These are phyloP conservation scores for Cerceris ruficornis DNA, from an alignment of 2,888 invertebrate genomes.

Conservation along the genomic window DNA sequence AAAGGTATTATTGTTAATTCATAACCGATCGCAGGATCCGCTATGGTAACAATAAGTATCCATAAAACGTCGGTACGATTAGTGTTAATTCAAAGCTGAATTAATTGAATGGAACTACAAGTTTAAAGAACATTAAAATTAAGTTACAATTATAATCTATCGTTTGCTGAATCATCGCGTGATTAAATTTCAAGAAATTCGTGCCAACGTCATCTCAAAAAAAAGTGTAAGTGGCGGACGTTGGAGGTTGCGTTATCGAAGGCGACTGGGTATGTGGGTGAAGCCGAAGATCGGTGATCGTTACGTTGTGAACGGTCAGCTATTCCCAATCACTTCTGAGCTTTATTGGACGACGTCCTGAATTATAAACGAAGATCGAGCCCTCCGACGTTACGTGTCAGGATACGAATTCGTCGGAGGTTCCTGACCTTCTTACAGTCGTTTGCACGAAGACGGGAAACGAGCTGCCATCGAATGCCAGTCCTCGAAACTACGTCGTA, in stretches of 20 bases:
- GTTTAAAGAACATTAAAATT: too few species aligned
- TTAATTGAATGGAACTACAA: too few species aligned
- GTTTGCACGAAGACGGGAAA: constrained; percentile 39
- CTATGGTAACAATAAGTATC: too few species aligned
- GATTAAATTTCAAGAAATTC: background rate
- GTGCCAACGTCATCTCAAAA: background rate
- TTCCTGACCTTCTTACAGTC: constrained; percentile 61
- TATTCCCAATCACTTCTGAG: constrained; percentile 76
- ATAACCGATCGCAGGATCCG: too few species aligned
- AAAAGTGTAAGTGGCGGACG: constrained; percentile 44
- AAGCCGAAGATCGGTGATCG: constrained; percentile 63
- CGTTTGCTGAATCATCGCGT: background rate
- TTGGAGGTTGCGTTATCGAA: constrained; percentile 50
- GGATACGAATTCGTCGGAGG: constrained; percentile 46
- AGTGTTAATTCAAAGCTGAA: too few species aligned
- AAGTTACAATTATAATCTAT: too few species aligned
- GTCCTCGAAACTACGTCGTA: background rate
- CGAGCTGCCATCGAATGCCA: constrained; percentile 23
- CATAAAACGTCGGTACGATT: too few species aligned
- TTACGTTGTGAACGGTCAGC: constrained; percentile 68
- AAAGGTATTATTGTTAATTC: too few species aligned
- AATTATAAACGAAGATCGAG: constrained; percentile 75
- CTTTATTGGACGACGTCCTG: constrained; percentile 76
- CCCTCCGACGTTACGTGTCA: constrained; percentile 61
- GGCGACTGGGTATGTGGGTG: constrained; percentile 61